Base-by-base conservation (phyloP, 2,113 vertebrate species). In the Psettodes erumei region DNA sequence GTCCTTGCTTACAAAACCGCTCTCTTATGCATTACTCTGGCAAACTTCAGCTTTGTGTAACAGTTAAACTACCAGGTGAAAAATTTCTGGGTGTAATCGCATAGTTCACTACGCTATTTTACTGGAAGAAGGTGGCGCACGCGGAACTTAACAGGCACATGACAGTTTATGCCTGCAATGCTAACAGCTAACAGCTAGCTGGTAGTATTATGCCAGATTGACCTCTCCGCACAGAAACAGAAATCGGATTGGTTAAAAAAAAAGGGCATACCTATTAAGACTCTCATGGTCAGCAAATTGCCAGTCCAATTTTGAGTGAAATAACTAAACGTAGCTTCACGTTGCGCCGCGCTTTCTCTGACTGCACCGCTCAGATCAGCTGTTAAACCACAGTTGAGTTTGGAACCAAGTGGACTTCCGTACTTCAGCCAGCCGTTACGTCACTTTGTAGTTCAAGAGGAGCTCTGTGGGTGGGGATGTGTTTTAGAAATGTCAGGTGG, bases 241-340 rank as follows among this genome's bases (percentile, higher is more conserved):
- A 37, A 0, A n/a, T 6, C 13, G 13, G 8, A 33, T 25, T 47
- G 5, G 10, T 12, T 6, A 12, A 10, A 16, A 5, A n/a, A 30
- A 3, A 5, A 0, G 25, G 6, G 88, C 93, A 61, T 87, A 94
- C 95, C 95, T 72, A 95, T 84, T 35, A 95, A 68, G 7, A 95
- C 70, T 81, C 92, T 91, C 94, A 95, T 95, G 4, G 8, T 50
- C 5, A 23, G 43, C 9, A 0, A 27, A 5, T 16, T 5, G 0
- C 15, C n/a, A 1, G 6, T 13, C 48, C 8, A 12, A 1, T 2
- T 0, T 4, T 33, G 7, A 9, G 1, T 21, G 1, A 40, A 27
- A 60, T 11, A 0, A 2, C 10, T 2, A 5, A 37, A 2, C 2
- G 11, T 16, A 8, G 25, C 33, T 6, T 38, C n/a, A 25, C 16